A percentile compares a stretch with the other conserved stretches of the same genome.
Conservation (phyloP, 2,113 vertebrate species). For the Anthoscopus minutus region DNA sequence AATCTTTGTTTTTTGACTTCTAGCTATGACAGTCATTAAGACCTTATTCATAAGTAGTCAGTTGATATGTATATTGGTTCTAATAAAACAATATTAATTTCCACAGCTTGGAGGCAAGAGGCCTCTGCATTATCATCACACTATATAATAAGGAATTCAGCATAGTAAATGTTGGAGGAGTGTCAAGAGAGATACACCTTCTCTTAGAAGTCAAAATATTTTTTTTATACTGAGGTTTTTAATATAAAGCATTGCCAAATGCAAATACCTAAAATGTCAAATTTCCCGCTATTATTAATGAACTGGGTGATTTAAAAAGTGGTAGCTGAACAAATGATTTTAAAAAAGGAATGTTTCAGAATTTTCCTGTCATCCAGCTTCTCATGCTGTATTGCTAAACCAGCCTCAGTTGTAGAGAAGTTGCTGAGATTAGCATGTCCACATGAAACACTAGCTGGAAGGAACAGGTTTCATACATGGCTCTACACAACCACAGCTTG, state of each 20-base stretch:
- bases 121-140: background rate
- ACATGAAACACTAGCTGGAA: background rate
- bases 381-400: background rate
- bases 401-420: background rate
- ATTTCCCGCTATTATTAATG: background rate
- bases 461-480: background rate
- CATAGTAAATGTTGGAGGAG: background rate
- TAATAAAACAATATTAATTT: constrained; percentile 2
- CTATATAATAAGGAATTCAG: background rate
- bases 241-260: background rate
- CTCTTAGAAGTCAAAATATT: background rate
- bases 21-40: background rate
- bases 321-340: background rate
- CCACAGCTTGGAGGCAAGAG: background rate
- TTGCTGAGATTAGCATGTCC: background rate
- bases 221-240: background rate
- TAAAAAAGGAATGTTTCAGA: background rate
- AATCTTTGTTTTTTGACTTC: background rate
- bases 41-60: background rate
- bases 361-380: background rate
- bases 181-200: background rate
- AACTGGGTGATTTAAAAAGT: background rate
- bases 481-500: background rate
- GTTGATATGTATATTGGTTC: background rate
- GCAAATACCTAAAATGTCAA: background rate